Evolutionary conservation across 2,113 vertebrate species (phyloP).

Genomic region (Eonycteris spelaea): DNA sequence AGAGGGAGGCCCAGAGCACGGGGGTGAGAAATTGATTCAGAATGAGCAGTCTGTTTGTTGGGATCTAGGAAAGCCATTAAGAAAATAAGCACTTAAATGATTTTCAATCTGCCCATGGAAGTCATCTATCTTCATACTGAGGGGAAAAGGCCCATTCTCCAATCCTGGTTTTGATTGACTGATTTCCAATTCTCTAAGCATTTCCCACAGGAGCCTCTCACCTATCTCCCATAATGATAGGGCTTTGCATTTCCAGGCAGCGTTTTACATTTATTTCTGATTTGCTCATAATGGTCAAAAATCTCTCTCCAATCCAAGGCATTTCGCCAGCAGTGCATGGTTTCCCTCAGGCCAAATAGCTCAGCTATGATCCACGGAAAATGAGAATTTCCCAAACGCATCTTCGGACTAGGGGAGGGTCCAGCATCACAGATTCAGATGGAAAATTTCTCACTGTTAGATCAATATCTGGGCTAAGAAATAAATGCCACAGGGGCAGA

Average conservation of each 20-base stretch:
- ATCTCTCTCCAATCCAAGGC: conserved; percentile 70
- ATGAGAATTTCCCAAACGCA: conserved; percentile 75
- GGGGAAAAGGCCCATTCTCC: conserved; percentile 30
- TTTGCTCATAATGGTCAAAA: conserved; percentile 79
- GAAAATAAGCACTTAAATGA: conserved; percentile 79
- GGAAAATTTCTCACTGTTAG: conserved; percentile 77
- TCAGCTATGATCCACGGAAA: conserved; percentile 78
- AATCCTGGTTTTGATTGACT: conserved; percentile 72
- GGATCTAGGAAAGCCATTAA: conserved; percentile 74
- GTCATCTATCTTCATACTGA: conserved; percentile 74
- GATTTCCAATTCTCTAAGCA: conserved; percentile 73
- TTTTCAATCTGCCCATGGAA: conserved; percentile 75
- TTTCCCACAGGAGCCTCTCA: conserved; percentile 75
- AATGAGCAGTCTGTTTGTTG: conserved; percentile 67
- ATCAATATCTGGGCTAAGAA: conserved; percentile 77
- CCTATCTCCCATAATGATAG: conserved; percentile 76
- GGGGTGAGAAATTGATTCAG: conserved; percentile 62
- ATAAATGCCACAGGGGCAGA: conserved; percentile 75
- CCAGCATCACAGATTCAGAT: conserved; percentile 66
- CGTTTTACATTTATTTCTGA: conserved; percentile 80
- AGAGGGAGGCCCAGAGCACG: not conserved
- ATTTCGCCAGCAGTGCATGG: conserved; percentile 65
- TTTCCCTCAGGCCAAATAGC: conserved; percentile 78
- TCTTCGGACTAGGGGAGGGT: conserved; percentile 68
- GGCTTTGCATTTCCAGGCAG: conserved; percentile 76